Conservation (phyloP, 2,888 invertebrate genomes). For the Andrena dorsata region DNA sequence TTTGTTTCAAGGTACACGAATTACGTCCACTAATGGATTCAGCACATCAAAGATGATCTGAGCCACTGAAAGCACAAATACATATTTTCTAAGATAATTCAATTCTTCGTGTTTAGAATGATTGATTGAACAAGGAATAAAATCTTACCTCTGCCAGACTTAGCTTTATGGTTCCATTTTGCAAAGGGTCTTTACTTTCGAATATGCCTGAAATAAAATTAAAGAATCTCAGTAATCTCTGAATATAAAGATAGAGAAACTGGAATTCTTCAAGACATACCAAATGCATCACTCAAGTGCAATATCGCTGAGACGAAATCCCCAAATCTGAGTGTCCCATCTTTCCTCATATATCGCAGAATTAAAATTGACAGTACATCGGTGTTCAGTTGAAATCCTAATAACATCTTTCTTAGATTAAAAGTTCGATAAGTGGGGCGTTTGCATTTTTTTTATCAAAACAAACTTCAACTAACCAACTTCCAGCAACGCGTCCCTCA, state of each 20-base stretch:
- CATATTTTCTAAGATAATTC: constrained; percentile 23
- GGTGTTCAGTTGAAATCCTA: constrained; percentile 93
- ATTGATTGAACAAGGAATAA: not conserved
- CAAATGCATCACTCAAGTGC: constrained; percentile 95
- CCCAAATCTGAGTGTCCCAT: constrained; percentile 95
- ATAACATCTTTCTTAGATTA: constrained; percentile 43
- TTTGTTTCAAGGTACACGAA: constrained; percentile 72
- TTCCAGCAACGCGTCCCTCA: constrained; percentile 93
- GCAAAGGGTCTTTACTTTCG: constrained; percentile 92
- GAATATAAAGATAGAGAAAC: not conserved
- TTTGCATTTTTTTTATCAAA: not conserved
- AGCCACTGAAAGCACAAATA: constrained; percentile 89
- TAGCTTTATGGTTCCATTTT: constrained; percentile 93
- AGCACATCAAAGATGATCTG: constrained; percentile 90
- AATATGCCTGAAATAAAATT: constrained; percentile 87
- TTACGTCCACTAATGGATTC: constrained; percentile 75
- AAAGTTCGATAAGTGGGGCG: not conserved
- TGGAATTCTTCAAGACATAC: constrained; percentile 85
- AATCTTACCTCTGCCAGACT: constrained; percentile 89
- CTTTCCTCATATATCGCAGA: constrained; percentile 95
- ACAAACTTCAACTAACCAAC: constrained; percentile 87
- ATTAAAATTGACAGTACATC: constrained; percentile 93
- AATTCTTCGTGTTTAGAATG: not conserved
- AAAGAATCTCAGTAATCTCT: not conserved
- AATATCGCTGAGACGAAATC: constrained; percentile 96